Conservation (phyloP, 2,797 vertebrate species). For the Melanogrammus aeglefinus region DNA sequence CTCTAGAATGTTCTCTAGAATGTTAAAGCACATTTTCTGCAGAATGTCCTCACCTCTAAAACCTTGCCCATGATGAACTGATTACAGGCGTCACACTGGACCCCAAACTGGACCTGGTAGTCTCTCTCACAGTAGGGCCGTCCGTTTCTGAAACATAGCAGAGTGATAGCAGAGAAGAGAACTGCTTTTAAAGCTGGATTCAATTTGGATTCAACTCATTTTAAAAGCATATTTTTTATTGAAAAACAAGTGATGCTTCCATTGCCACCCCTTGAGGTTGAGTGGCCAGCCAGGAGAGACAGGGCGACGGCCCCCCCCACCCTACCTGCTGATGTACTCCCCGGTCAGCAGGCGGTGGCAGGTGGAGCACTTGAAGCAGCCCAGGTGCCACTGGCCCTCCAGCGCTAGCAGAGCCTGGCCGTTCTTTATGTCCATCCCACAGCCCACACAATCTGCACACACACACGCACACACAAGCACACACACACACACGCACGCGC, state of each 20-base stretch:
- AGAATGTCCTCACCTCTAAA: constrained; percentile 78
- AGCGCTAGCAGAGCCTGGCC: constrained; percentile 90
- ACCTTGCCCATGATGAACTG: constrained; percentile 97
- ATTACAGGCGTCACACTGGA: constrained; percentile 90
- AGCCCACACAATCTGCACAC: constrained; percentile 86
- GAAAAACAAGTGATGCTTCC: background rate
- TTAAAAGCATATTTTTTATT: background rate
- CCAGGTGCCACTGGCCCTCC: constrained; percentile 91
- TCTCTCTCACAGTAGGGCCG: constrained; percentile 94
- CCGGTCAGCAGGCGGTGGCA: constrained; percentile 87
- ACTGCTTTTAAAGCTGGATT: background rate
- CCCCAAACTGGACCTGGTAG: constrained; percentile 91
- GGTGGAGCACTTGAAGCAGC: constrained; percentile 93
- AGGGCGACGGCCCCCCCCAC: no score
- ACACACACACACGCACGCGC: background rate
- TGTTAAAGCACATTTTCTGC: background rate
- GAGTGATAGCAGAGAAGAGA: background rate
- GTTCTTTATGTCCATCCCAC: constrained; percentile 92
- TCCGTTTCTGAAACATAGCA: constrained; percentile 78
- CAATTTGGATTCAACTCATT: no score
- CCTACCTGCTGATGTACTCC: constrained; percentile 98
- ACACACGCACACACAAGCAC: constrained; percentile 31
- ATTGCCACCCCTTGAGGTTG: background rate
- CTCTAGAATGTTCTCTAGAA: background rate
- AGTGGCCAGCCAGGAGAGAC: background rate